These are phyloP conservation scores for Achlya flavicornis DNA, from an alignment of 2,888 invertebrate genomes.

Conservation along the genomic window DNA sequence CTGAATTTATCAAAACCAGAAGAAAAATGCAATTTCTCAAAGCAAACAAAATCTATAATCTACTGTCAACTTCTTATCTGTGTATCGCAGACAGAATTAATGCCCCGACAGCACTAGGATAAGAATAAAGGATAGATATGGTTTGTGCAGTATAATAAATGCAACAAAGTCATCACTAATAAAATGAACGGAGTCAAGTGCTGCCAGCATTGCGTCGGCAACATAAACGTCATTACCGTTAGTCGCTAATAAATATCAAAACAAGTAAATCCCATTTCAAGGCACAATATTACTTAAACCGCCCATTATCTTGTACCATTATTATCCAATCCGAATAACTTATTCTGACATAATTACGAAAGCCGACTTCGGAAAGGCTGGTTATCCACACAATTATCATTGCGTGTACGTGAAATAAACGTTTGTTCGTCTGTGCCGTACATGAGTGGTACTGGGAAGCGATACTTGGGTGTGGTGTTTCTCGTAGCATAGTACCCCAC, in stretches of 20 bases:
- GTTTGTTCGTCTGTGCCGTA: conserved; percentile 12
- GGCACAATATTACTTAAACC: conserved; percentile 3
- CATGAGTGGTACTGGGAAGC: conserved; percentile 15
- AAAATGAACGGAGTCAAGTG: not conserved
- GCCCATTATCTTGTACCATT: conserved; percentile 11
- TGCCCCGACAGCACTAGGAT: no score
- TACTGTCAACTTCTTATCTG: no score
- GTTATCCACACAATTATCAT: conserved; percentile 42
- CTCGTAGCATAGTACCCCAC: conserved; percentile 37
- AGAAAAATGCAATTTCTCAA: no score
- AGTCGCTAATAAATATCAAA: not conserved
- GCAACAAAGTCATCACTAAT: no score
- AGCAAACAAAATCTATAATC: no score
- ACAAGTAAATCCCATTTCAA: not conserved
- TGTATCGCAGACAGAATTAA: no score
- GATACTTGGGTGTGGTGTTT: conserved; percentile 11
- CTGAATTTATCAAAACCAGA: no score
- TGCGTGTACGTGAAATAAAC: conserved; percentile 35
- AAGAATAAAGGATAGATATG: no score
- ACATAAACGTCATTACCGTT: not conserved
- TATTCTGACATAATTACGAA: conserved; percentile 17
- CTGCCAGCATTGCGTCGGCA: not conserved
- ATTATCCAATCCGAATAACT: conserved; percentile 13
- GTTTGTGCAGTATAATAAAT: no score
- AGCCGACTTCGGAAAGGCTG: conserved; percentile 18